Evolutionary conservation across 2,113 vertebrate species (phyloP).

Genomic region (Acanthochromis polyacanthus): DNA sequence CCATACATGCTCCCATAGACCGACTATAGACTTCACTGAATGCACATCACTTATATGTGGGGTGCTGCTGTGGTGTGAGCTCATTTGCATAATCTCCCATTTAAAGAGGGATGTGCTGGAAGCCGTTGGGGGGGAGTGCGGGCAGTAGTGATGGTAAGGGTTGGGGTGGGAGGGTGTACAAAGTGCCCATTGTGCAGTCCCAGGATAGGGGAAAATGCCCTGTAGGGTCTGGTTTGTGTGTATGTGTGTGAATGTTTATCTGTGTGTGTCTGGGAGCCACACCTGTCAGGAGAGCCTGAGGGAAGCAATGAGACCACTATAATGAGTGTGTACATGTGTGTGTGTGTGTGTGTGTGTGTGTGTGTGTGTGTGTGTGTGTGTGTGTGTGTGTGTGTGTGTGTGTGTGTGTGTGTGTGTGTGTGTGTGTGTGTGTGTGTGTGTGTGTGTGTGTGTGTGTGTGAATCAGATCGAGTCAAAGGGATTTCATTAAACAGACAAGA

Average conservation of each 20-base stretch:
- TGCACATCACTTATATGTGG: conserved; percentile 76
- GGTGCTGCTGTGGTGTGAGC: conserved; percentile 60
- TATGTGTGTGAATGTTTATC: conserved; percentile 56
- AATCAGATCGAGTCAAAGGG: conserved; percentile 60
- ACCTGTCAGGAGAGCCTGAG: conserved; percentile 81
- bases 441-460: conserved; percentile 45
- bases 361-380: conserved; percentile 42
- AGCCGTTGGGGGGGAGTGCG: conserved; percentile 49
- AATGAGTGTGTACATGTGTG: conserved; percentile 61
- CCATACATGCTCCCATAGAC: conserved; percentile 55
- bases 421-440: conserved; percentile 34
- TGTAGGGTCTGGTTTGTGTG: conserved; percentile 70
- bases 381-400: conserved; percentile 45
- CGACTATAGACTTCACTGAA: conserved; percentile 70
- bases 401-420: conserved; percentile 30
- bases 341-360: conserved; percentile 38
- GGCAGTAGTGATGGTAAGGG: conserved; percentile 67
- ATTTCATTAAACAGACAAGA: conserved; percentile 70
- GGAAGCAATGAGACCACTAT: conserved; percentile 71
- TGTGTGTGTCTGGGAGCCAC: conserved; percentile 71
- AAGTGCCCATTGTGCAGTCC: conserved; percentile 81
- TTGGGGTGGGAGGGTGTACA: conserved; percentile 68
- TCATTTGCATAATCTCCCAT: conserved; percentile 84
- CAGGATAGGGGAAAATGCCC: conserved; percentile 75
- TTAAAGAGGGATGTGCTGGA: conserved; percentile 83